These are phyloP conservation scores for Nesogale talazaci DNA, from an alignment of 2,113 vertebrate genomes.

Conservation along the genomic window DNA sequence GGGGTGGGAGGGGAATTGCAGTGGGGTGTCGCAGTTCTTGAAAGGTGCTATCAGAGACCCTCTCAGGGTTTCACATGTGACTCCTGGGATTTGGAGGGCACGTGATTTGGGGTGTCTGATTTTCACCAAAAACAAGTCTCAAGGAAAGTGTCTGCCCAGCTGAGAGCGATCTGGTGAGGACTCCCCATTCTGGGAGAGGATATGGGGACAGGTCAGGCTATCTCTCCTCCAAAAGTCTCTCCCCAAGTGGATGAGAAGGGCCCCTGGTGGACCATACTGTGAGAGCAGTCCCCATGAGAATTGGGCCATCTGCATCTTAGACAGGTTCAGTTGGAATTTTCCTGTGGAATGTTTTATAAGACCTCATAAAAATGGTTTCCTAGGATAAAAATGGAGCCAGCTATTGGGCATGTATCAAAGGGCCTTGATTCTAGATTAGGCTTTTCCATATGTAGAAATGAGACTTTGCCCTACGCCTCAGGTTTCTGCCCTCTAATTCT, in stretches of 20 bases:
- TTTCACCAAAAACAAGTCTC: not conserved
- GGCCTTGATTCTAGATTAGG: not conserved
- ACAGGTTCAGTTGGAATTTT: not conserved
- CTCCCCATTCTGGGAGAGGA: not conserved
- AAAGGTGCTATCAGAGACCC: not conserved
- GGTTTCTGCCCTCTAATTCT: not conserved
- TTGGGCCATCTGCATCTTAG: not conserved
- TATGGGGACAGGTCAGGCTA: not conserved
- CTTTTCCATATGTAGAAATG: not conserved
- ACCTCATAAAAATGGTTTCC: not conserved
- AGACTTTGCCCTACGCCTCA: not conserved
- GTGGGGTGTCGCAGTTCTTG: not conserved
- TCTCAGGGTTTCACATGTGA: not conserved
- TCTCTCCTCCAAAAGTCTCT: not conserved
- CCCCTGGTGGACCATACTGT: fast-evolving
- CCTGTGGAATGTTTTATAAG: not conserved
- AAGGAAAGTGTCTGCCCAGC: not conserved
- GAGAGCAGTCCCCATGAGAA: no score
- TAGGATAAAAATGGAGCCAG: not conserved
- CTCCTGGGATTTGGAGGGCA: not conserved
- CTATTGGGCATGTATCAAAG: not conserved
- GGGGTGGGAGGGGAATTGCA: not conserved
- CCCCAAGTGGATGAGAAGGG: not conserved
- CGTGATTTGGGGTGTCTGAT: not conserved
- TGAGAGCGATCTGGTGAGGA: not conserved